Base-by-base conservation (phyloP, 2,797 vertebrate species). In the Sciurus carolinensis region DNA sequence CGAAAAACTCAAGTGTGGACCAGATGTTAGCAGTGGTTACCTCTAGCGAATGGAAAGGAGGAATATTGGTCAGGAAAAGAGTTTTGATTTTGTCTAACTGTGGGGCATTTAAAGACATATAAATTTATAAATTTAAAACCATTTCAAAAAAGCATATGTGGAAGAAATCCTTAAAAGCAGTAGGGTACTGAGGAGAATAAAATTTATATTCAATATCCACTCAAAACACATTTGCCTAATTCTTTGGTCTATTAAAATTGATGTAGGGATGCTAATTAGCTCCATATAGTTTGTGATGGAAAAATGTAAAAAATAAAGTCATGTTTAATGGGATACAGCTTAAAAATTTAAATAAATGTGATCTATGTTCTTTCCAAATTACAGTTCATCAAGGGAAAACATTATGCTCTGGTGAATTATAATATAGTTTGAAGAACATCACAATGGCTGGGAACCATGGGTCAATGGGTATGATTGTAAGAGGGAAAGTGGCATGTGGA, bases 321-420 rank as follows among this genome's bases (percentile, higher is more conserved):
- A 75, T 59, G 18, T 59, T 91, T 64, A 75, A 7, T 57, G 36
- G 66, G 54, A 54, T 84, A 69, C 59, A 93, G 54, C 13, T 88
- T 59, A 75, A 76, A 91, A 93, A 8, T 85, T 50, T 71, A 90
- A 85, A 91, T 91, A 91, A 91, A 82, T 89, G 54, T 77, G 66
- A 66, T 85, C 52, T 76, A 28, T 76, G 33, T 81, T 91, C 57
- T 57, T 88, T 87, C 11, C 47, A 66, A 92, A 90, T 87, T 91
- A 91, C 22, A 73, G 28, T 64, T 75, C 76, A 86, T 64, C 71
- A 71, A 76, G 71, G 42, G 7, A 73, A 92, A 81, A 33, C 11
- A 5, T 59, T 92, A 77, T 57, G 26, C 26, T 52, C 54, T 77
- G 20, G 64, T 81, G 52, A 94, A 47, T 89, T 79, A 92, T 62